Base-by-base conservation (phyloP, 2,888 invertebrate species). In the Criorhina ranunculi region DNA sequence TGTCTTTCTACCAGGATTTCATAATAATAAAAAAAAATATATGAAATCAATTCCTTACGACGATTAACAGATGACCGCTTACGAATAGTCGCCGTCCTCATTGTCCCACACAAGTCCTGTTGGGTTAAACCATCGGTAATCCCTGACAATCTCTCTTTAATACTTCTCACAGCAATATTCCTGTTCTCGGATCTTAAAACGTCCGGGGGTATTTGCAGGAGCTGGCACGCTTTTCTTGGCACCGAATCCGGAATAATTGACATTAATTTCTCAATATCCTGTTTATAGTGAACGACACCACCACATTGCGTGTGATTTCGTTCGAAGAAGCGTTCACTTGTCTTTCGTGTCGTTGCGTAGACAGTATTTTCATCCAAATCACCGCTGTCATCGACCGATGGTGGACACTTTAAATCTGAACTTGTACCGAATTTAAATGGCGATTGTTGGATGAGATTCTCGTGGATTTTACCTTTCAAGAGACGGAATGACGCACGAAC, bases 401-500 rank as follows among this genome's bases (percentile, higher is more conserved):
- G n/a, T 15, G 55, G 12, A 15, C n/a, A 33, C 19, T 42, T 73
- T 51, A 12, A 31, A 40, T 60, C 24, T 5, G 66, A 35, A 60
- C 46, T 87, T 67, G 87, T 62, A 76, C 88, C 89, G 33, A 91
- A 88, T 88, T 91, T 90, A 44, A 91, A 91, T 5, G 91, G 91
- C 8, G 91, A 90, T 67, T 90, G 90, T 81, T 90, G 57, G 40
- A 88, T 81, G 53, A 89, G 78, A 37, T 72, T 89, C 78, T 90
- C 90, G 15, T 91, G 88, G 57, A 91, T 87, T 88, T 94, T 93
- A 92, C 94, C 94, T 90, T 94, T 94, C 79, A 95, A 94, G 90
- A 94, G 91, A 87, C 95, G 94, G 87, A 95, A 92, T 87, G 95
- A 95, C 87, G 95, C 94, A 88, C 95, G 93, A 90, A 95, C 95